A percentile compares a stretch with the other conserved stretches of the same genome.
These are phyloP conservation scores for Neosalanx taihuensis DNA, from an alignment of 2,797 vertebrate species.

Conservation along the genomic window DNA sequence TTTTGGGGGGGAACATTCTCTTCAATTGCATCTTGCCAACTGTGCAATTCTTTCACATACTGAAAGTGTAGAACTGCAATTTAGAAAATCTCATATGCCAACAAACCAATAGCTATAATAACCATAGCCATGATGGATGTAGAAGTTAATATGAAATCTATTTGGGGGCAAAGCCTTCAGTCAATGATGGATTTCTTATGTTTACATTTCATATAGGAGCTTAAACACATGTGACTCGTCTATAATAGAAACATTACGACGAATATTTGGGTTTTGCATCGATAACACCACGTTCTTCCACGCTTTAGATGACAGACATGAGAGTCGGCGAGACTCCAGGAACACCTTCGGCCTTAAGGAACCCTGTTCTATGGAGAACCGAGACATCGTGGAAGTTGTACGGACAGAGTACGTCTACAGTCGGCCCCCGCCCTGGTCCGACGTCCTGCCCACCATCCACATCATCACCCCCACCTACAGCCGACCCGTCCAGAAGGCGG, in stretches of 20 bases:
- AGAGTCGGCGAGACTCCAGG: constrained; percentile 45
- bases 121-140: too few species aligned
- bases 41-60: too few species aligned
- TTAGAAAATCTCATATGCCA: too few species aligned
- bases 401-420: constrained; percentile 66
- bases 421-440: constrained; percentile 67
- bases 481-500: constrained; percentile 75
- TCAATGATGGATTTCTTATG: not conserved
- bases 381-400: constrained; percentile 58
- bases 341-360: constrained; percentile 58
- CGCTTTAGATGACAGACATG: constrained; percentile 53
- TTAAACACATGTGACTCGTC: too few species aligned
- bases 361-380: constrained; percentile 52
- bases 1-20: not conserved
- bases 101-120: too few species aligned
- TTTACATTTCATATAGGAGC: too few species aligned
- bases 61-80: too few species aligned
- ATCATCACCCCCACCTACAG: constrained; percentile 76
- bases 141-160: too few species aligned
- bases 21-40: too few species aligned
- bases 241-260: too few species aligned
- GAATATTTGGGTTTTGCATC: not conserved
- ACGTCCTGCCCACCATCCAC: constrained; percentile 66
- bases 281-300: not conserved
- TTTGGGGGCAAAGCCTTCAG: not conserved